Percentiles rank a stretch among this genome's conserved stretches.
Conservation (phyloP, 2,797 vertebrate species). For the Hapalemur alaotrensis region DNA sequence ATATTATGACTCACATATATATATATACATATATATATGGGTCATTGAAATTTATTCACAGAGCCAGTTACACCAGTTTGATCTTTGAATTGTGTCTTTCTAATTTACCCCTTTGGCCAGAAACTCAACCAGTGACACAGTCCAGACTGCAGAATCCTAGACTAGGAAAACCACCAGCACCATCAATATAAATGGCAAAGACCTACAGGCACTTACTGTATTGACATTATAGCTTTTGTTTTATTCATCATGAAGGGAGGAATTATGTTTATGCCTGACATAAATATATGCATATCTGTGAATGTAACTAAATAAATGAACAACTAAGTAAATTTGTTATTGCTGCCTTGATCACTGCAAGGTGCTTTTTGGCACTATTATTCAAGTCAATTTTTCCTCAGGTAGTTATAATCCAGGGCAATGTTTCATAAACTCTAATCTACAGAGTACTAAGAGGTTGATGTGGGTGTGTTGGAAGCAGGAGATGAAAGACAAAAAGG, state of each 20-base stretch:
- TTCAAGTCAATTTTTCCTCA: not conserved
- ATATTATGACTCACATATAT: no score
- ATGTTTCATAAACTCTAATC: not conserved
- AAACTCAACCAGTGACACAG: not conserved
- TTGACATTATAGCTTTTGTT: not conserved
- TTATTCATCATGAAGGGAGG: not conserved
- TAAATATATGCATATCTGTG: not conserved
- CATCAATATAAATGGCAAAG: not conserved
- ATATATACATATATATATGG: no score
- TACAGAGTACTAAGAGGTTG: not conserved
- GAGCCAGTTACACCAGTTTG: not conserved
- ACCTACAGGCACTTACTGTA: not conserved
- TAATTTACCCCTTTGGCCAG: not conserved
- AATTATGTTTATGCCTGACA: not conserved
- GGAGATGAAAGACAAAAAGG: not conserved
- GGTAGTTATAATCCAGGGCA: not conserved
- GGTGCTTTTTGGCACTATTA: slow-evolving; percentile 28
- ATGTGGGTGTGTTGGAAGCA: not conserved
- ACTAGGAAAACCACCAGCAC: not conserved
- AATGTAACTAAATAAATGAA: slow-evolving; percentile 20
- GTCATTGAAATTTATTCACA: no score
- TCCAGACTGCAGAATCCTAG: not conserved
- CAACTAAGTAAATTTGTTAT: not conserved
- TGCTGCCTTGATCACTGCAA: not conserved
- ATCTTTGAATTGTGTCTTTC: not conserved